phyloP scores from a whole-genome alignment of 2,113 vertebrate species.

The Tinamus guttatus region DNA sequence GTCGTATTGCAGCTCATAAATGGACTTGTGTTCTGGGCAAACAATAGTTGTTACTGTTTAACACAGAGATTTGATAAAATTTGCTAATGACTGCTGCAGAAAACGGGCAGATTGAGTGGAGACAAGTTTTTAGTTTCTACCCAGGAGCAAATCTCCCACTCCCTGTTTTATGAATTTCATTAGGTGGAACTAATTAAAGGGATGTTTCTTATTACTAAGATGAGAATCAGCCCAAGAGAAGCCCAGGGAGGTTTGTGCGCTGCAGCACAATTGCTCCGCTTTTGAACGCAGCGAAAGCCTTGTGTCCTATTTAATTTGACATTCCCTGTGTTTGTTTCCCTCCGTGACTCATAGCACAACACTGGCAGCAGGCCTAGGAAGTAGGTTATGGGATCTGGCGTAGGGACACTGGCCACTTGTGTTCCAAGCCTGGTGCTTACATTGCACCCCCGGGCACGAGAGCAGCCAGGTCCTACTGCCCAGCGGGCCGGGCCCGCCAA shows the following conservation, averaged over 20 bases:
- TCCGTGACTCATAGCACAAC: conserved; percentile 63
- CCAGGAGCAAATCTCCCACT: conserved; percentile 64
- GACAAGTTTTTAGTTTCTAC: conserved; percentile 52
- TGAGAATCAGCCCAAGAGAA: conserved; percentile 35
- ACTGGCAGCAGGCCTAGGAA: conserved; percentile 57
- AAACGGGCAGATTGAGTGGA: conserved; percentile 47
- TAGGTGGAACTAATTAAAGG: conserved; percentile 71
- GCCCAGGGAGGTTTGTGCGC: not conserved
- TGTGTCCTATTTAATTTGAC: conserved; percentile 43
- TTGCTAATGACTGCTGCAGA: conserved; percentile 55
- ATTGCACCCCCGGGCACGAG: conserved; percentile 42
- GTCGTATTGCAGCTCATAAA: conserved; percentile 68
- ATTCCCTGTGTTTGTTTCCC: conserved; percentile 52
- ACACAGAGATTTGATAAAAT: conserved; percentile 61
- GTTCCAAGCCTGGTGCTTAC: conserved; percentile 48
- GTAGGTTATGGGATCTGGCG: conserved; percentile 51
- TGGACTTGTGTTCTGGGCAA: conserved; percentile 62
- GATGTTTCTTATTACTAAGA: conserved; percentile 45
- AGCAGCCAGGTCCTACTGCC: conserved; percentile 29
- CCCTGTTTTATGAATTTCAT: conserved; percentile 64
- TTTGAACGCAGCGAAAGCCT: not conserved
- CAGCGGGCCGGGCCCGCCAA: conserved; percentile 33
- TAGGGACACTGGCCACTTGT: conserved; percentile 34
- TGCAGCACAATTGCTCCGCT: not conserved
- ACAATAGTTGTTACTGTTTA: conserved; percentile 70